Evolutionary conservation across 1,140 invertebrate genomes (phyloP), one percentile per base, ranked within the genome.

Genomic region (Sipha flava): DNA sequence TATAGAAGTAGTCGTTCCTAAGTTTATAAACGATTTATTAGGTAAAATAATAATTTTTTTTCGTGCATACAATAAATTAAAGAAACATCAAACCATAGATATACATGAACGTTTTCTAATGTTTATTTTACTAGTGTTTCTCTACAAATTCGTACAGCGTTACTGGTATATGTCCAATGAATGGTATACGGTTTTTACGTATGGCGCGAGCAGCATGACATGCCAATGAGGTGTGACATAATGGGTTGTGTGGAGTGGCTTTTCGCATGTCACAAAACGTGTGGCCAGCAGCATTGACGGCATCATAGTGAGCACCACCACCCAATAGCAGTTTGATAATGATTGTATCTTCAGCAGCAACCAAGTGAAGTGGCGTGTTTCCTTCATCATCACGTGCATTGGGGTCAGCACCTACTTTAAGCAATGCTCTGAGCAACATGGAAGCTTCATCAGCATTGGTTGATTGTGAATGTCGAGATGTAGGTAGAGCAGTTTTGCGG

Each of bases 301-400:
- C 88, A 86, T 97, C 95, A 70, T 96, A 87, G 86, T 98, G 95
- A 12, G 93, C 93, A 34, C 94, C 95, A 82, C 90, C 87, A 3
- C 90, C 86, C 0, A 98, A 87, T 0, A 98, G 87, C 83, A 89
- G 86, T 40, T 77, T 77, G 10, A 77, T 43, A 0, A 52, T 77
- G 29, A 21, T 77, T 23, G 34, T 29, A 5, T 87, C 83, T 79
- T 84, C 81, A 16, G 83, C 79, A 29, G 85, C 85, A 79, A 84
- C 83, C 82, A 94, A 85, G 83, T 96, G 94, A 14, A 96, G 87
- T 1, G 93, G 90, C 14, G 93, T 94, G 84, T 96, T 96, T 9
- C 92, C 92, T 62, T 91, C 90, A 23, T 90, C 89, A 83, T 96
- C 94, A 1, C 86, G 85, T 3, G 89, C 90, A 85, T 92, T 92